Base-by-base conservation (phyloP, 2,113 vertebrate species). In the Carassius gibelio region DNA sequence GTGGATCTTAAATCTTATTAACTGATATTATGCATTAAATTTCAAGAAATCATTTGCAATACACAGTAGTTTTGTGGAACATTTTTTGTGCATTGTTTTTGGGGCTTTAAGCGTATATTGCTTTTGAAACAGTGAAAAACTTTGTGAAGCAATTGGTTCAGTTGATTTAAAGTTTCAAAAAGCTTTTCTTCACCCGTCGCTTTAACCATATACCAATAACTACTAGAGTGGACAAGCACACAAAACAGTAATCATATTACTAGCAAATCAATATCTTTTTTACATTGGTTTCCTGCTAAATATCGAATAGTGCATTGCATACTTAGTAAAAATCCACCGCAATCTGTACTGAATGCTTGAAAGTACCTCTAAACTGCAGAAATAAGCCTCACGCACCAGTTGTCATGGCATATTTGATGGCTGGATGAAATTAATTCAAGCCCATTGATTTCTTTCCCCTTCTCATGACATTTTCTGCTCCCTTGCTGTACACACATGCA, bases 401-500 rank as follows among this genome's bases (percentile, higher is more conserved):
- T 55, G 36, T 59, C 59, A 23, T 81, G 48, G 36, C 68, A 77
- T 75, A 86, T 75, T 75, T 68, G 50, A 84, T 61, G 57, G 15
- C 78, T 76, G 19, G 42, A 50, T 30, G 36, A 8, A 88, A 89
- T 75, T 48, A 84, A 87, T 89, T 81, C 71, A 82, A 75, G 23
- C 30, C 59, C 74, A 87, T 61, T 83, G 34, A 88, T 85, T 85
- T 83, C 64, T 75, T 50, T 11, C 30, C 36, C 76, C 57, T 75
- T 80, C 85, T 85, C 75, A 75, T 89, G 79, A 81, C 85, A 84
- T 88, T 87, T 88, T 80, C 42, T 71, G 62, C 55, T 72, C 38
- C 50, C 36, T 61, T 13, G 61, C 36, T 23, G 0, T 17, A 66
- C 21, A 62, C 17, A 3, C 17, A 30, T 48, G 42, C 30, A 59